These are phyloP conservation scores for Venturia canescens DNA, from an alignment of 1,140 invertebrate species.

Conservation along the genomic window DNA sequence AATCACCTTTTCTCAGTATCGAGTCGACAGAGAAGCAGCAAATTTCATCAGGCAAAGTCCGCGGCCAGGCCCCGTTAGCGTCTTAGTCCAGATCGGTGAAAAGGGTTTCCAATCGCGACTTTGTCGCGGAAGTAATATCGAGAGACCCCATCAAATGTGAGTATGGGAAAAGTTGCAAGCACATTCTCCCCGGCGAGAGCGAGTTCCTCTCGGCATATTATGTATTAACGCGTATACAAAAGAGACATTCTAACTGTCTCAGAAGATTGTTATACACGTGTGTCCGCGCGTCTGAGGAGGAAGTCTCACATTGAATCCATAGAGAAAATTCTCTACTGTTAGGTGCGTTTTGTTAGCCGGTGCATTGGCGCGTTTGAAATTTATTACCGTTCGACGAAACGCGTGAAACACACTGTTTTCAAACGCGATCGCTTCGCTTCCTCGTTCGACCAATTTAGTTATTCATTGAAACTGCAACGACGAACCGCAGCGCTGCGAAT, in stretches of 20 bases:
- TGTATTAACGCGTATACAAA: not conserved
- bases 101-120: slow-evolving; percentile 30
- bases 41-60: too few relatives aligned
- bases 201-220: not conserved
- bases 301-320: slow-evolving; percentile 3
- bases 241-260: not conserved
- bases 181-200: not conserved
- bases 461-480: too few relatives aligned
- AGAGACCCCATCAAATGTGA: slow-evolving; percentile 12
- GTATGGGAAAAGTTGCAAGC: slow-evolving; percentile 26
- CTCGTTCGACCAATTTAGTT: too few relatives aligned
- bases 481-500: too few relatives aligned
- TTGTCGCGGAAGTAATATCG: slow-evolving; percentile 33
- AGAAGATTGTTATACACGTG: not conserved
- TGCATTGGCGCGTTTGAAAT: not conserved
- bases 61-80: too few relatives aligned
- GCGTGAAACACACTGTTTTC: not conserved
- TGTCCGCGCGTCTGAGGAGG: not conserved
- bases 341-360: slow-evolving; percentile 1
- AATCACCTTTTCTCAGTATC: too few relatives aligned
- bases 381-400: slow-evolving; percentile 11
- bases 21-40: too few relatives aligned
- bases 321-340: slow-evolving; percentile 5
- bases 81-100: too few relatives aligned
- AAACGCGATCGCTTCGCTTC: not conserved